Base-by-base conservation (phyloP, 1,140 invertebrate genomes). In the Drosophila erecta region DNA sequence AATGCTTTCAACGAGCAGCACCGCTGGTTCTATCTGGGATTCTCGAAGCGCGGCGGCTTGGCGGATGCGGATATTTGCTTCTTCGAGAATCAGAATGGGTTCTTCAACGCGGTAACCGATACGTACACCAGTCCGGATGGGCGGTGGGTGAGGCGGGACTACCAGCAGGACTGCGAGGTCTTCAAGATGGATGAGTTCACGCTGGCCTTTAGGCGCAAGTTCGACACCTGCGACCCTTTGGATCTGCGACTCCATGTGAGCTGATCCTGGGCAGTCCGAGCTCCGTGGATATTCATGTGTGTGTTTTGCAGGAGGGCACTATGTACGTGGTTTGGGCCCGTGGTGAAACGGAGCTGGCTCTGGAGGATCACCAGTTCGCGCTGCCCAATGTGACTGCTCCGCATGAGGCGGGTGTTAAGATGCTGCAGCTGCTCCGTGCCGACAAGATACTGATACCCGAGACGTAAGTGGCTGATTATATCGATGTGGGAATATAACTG, bases 161-260 rank as follows among this genome's bases (percentile, higher is more conserved):
- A 92, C 1, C 94, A 96, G 37, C 97, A 99, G 92, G 95, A 99
- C 90, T 99, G 97, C 80, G 90, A 95, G 12, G 92, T 94, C 24
- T 96, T 97, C 79, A 93, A 94, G 38, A 94, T 95, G 74, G 93
- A 94, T 67, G 93, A 93, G 37, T 94, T 95, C 65, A 81, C 94
- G 4, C 93, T 98, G 86, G 94, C 95, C 1, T 98, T 97, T 85
- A 93, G 94, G 4, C 93, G 98, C 58, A 95, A 95, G 89, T 98
- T 99, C 84, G 96, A 98, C 73, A 99, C 98, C 6, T 99, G 98
- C 89, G 98, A 99, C 92, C 92, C 94, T 11, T 92, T 96, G 17
- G 98, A 99, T 93, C 98, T 99, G 81, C 92, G 96, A 1, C 96
- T 99, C 58, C 96, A 98, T 93, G 96, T 96, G 93, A 93, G 92